These are phyloP conservation scores for Parazoanthus swiftii DNA, from an alignment of 92 coral and sea anemone genomes.

Conservation along the genomic window DNA sequence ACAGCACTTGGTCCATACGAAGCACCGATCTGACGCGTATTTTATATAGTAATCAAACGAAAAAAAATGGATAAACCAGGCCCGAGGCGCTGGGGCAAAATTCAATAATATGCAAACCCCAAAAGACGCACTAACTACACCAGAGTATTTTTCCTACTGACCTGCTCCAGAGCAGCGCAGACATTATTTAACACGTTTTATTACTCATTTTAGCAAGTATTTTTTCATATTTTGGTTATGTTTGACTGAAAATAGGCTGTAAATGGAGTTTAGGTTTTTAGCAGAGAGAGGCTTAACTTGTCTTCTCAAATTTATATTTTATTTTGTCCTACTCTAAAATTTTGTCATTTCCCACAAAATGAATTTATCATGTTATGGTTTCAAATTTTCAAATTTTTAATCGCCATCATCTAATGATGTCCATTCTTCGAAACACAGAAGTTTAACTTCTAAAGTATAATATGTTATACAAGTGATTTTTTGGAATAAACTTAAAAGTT, in stretches of 20 bases:
- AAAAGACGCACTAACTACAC: too few species aligned
- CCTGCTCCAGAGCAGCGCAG: neutral
- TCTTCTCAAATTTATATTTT: neutral
- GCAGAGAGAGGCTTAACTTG: neutral
- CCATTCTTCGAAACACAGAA: neutral
- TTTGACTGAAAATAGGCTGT: too few species aligned
- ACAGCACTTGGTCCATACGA: neutral
- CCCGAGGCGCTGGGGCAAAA: neutral
- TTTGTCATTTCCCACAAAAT: too few species aligned
- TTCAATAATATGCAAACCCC: neutral
- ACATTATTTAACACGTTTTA: too few species aligned
- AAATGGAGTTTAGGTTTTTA: neutral
- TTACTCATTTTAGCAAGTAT: neutral
- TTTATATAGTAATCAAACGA: neutral
- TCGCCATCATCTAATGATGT: constrained; percentile 1
- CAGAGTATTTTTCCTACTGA: neutral
- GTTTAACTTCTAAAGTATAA: constrained; percentile 9
- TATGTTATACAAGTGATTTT: neutral
- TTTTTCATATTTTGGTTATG: neutral
- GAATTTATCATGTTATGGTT: neutral
- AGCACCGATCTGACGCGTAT: neutral
- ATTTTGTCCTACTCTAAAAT: neutral
- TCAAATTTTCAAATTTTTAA: neutral
- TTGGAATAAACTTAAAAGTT: too few species aligned
- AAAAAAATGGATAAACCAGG: neutral